Evolutionary conservation across 2,797 vertebrate genomes (phyloP).

Genomic region (Acipenser ruthenus): DNA sequence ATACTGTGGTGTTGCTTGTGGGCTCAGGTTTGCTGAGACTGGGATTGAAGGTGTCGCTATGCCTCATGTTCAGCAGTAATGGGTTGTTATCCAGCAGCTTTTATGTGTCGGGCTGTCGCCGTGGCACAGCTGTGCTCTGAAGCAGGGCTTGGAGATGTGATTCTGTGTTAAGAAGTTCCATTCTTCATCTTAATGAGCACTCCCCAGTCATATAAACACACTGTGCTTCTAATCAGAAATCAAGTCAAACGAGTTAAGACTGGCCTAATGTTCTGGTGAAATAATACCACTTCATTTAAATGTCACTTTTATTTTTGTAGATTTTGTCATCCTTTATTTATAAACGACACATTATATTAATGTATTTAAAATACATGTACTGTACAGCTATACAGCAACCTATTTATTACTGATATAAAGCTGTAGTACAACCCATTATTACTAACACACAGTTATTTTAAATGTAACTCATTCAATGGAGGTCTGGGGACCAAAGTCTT

Average conservation of each 20-base stretch:
- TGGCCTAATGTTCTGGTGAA: background rate
- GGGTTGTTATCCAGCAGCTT: background rate
- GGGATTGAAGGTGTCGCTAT: background rate
- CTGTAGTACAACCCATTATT: no score
- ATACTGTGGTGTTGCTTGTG: no score
- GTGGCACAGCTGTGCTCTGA: background rate
- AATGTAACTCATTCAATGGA: no score
- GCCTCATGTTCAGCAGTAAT: background rate
- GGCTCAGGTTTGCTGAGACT: background rate
- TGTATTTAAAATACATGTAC: no score
- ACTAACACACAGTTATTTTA: no score
- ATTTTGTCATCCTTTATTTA: no score
- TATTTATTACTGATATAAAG: no score
- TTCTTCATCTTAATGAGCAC: background rate
- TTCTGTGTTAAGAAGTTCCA: background rate
- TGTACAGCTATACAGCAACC: no score
- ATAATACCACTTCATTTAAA: no score
- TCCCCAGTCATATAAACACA: background rate
- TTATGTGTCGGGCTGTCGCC: background rate
- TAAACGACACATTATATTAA: no score
- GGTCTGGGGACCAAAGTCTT: no score
- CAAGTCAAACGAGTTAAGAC: background rate
- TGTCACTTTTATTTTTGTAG: no score
- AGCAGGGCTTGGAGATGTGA: background rate
- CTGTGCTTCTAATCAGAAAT: background rate